Evolutionary conservation across 2,113 vertebrate genomes (phyloP).

Genomic region (Peromyscus polionotus): DNA sequence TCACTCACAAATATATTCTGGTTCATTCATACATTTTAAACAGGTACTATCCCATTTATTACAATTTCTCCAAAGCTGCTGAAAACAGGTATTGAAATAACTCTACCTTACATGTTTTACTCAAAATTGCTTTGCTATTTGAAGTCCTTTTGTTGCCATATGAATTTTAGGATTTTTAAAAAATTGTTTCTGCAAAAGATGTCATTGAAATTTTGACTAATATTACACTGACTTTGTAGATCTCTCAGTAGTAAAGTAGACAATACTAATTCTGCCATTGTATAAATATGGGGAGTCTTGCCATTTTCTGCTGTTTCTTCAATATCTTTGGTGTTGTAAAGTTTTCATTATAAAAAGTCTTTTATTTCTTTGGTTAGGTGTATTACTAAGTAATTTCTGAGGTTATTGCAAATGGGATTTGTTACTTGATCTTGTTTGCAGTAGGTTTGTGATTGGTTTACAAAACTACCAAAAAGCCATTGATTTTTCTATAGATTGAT

Average conservation of each 20-base stretch:
- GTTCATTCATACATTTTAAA: constrained; percentile 17
- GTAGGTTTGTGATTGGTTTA: background rate
- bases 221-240: background rate
- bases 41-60: background rate
- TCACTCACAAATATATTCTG: background rate
- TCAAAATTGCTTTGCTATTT: background rate
- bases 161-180: background rate
- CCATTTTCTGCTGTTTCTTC: background rate
- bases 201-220: background rate
- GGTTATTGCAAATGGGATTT: background rate
- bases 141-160: background rate
- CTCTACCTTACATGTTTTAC: background rate
- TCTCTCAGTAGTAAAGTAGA: background rate
- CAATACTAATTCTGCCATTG: background rate
- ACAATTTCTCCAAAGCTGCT: background rate
- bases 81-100: background rate
- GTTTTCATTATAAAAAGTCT: background rate
- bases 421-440: background rate
- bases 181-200: background rate
- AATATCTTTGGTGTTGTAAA: background rate
- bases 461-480: background rate
- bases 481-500: background rate
- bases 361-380: background rate
- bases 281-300: background rate
- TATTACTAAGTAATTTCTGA: background rate